These are phyloP conservation scores for Aplidium turbinatum DNA, from an alignment of 23 tunicate genomes.

Conservation along the genomic window DNA sequence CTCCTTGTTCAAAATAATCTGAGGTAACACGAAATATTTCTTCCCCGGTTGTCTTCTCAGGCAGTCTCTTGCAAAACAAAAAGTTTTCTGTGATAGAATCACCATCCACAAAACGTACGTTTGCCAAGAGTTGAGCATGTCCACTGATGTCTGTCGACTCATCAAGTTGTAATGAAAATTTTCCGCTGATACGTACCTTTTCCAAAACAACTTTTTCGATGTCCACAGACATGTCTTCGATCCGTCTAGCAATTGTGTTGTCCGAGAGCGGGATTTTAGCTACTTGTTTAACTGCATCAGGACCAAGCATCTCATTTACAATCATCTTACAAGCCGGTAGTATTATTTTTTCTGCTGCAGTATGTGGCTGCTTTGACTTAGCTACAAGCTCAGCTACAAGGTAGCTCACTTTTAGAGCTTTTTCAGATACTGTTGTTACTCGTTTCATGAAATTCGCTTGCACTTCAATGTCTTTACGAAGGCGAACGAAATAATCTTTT, in stretches of 20 bases:
- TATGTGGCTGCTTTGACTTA: conserved; percentile 50
- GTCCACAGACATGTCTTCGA: conserved; percentile 44
- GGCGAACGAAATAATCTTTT: conserved; percentile 34
- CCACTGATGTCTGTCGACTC: conserved; percentile 41
- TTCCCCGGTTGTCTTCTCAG: conserved; percentile 35
- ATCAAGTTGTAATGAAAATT: conserved; percentile 47
- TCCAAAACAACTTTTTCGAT: conserved; percentile 20
- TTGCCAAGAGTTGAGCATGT: conserved; percentile 45
- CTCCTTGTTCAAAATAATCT: conserved; percentile 24
- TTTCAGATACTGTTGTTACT: conserved; percentile 34
- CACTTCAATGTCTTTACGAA: conserved; percentile 14
- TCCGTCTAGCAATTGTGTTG: conserved; percentile 41
- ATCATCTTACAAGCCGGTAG: conserved; percentile 50
- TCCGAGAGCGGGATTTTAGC: conserved; percentile 35
- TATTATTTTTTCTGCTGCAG: conserved; percentile 54
- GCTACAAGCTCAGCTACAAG: conserved; percentile 52
- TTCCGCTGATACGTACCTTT: conserved; percentile 33
- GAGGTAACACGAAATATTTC: conserved; percentile 32
- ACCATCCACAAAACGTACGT: conserved; percentile 48
- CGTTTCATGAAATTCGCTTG: conserved; percentile 47
- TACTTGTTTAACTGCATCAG: conserved; percentile 48
- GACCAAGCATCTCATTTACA: conserved; percentile 57
- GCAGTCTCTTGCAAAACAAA: conserved; percentile 30
- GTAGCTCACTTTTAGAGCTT: conserved; percentile 31
- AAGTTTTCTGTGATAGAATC: conserved; percentile 30